Evolutionary conservation across 2,797 vertebrate genomes (phyloP), one percentile per base, ranked within the genome.

Genomic region (Artibeus jamaicensis): DNA sequence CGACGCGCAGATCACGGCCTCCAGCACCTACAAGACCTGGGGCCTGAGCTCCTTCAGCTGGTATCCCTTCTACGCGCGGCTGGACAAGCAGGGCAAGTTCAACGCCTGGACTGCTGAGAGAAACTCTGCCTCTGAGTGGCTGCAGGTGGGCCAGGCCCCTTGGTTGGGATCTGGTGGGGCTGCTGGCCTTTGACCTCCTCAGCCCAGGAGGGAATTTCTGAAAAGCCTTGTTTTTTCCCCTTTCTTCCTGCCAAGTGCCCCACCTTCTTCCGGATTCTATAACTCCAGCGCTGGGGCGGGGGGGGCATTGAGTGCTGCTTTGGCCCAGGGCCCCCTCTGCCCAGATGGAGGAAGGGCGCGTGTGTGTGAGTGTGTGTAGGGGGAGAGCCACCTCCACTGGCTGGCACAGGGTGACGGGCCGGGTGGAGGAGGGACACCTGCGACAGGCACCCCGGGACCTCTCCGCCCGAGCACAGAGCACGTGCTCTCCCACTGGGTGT

Each of bases 21-120:
- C 99, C 97, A 99, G 99, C 29, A 94, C 98, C 46, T 99, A 98
- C 98, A 99, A 98, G 98, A 99, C 99, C 0, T 99, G 99, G 99
- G 99, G 99, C 97, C 99, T 99, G 0, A 99, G 98, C 1, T 98
- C 98, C n/a, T 99, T 99, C 93, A 99, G 99, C 48, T 99, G 99
- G 99, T 98, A 98, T 65, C 99, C 99, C 24, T 98, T 99, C 97
- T 99, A 98, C 0, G 99, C 99, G 19, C 99, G 99, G 6, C 98
- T 99, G 96, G 99, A 99, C 98, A 99, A 99, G 98, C 98, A 98
- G 7, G 99, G 99, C 85, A 99, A 99, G 98, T 99, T 99, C 74
- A 99, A 99, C 0, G 99, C 99, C 92, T 99, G 99, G 99, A 99
- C 99, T 0, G 99, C 99, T 0, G 98, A 98, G 32, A 92, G 89